These are phyloP conservation scores for Anoplolepis gracilipes DNA, from an alignment of 1,140 invertebrate species.

Conservation along the genomic window DNA sequence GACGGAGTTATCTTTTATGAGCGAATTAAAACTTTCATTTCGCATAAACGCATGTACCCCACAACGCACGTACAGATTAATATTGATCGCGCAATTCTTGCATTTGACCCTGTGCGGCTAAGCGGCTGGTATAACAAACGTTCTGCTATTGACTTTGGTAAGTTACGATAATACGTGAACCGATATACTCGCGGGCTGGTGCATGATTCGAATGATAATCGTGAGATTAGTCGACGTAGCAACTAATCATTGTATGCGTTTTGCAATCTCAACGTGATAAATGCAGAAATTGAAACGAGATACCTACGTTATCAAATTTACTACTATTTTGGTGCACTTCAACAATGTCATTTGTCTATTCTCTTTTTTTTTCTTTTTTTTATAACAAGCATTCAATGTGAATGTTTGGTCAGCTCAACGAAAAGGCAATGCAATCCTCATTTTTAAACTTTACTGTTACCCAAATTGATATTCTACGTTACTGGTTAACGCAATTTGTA, in stretches of 20 bases:
- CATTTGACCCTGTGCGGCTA: not conserved
- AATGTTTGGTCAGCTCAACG: not conserved
- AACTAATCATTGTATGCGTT: not conserved
- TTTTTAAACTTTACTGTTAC: conserved; percentile 26
- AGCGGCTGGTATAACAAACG: not conserved
- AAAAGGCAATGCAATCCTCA: not conserved
- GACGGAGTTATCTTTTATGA: not conserved
- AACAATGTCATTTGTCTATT: not conserved
- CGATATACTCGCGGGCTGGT: not conserved
- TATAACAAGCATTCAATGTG: not conserved
- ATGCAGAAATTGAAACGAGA: not conserved
- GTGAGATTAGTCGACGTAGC: not conserved
- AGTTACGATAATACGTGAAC: not conserved
- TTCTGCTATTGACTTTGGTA: conserved; percentile 23
- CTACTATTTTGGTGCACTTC: not conserved
- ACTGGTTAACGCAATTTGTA: conserved; percentile 5
- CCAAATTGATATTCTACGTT: conserved; percentile 4
- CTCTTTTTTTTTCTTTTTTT: not conserved
- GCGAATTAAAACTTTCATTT: not conserved
- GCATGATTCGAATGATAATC: not conserved
- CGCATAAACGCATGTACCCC: not conserved
- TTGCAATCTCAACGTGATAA: not conserved
- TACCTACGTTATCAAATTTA: not conserved
- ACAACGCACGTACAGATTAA: conserved; percentile 5
- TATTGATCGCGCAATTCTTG: not conserved